These are phyloP conservation scores for Eubucco bourcierii DNA, from an alignment of 2,113 vertebrate species.

Conservation along the genomic window DNA sequence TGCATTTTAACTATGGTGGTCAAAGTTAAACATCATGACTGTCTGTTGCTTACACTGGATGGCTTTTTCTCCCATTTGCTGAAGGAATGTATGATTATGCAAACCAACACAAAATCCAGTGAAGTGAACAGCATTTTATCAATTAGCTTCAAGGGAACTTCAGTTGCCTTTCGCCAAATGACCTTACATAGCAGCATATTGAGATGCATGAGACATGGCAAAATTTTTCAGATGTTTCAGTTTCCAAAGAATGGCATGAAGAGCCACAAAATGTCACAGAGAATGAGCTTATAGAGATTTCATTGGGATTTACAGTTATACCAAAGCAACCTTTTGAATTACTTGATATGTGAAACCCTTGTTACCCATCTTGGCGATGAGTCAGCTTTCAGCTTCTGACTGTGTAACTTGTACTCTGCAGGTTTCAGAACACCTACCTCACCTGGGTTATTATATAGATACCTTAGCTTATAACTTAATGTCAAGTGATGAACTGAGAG, in stretches of 20 bases:
- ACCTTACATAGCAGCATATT: background rate
- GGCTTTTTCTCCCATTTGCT: background rate
- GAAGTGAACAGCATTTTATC: background rate
- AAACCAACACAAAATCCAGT: background rate
- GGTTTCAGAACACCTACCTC: background rate
- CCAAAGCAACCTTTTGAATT: background rate
- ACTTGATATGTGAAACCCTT: background rate
- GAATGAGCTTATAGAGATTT: background rate
- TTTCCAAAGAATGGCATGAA: background rate
- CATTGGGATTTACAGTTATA: background rate
- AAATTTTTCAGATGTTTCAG: background rate
- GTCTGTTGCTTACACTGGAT: background rate
- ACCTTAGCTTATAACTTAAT: background rate
- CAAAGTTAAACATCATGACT: background rate
- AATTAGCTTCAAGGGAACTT: background rate
- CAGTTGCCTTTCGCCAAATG: background rate
- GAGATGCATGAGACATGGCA: background rate
- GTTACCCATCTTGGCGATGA: background rate
- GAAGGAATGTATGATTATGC: background rate
- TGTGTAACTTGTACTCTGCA: background rate
- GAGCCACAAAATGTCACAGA: background rate
- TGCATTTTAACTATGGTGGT: rapidly evolving
- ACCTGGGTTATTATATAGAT: background rate
- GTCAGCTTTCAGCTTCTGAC: background rate
- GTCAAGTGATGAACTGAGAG: background rate